These are phyloP conservation scores for Heliconius hewitsoni DNA, from an alignment of 1,140 invertebrate species.

Conservation along the genomic window DNA sequence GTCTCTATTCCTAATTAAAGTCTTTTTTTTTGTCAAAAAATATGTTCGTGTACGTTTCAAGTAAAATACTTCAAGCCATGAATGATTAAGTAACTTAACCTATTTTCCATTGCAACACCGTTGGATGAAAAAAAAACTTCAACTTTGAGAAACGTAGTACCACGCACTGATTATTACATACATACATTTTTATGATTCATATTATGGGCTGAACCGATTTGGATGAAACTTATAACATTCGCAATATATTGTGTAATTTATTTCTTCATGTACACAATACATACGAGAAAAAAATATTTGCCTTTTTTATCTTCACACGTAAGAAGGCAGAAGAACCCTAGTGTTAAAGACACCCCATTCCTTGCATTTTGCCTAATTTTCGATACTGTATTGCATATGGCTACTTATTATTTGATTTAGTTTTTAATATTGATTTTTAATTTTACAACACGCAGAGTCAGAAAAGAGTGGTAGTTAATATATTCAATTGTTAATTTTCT, in stretches of 20 bases:
- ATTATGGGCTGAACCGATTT: conserved; percentile 24
- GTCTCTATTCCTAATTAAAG: background rate
- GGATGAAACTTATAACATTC: conserved; percentile 11
- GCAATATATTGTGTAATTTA: background rate
- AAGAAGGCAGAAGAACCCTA: background rate
- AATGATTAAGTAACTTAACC: conserved; percentile 9
- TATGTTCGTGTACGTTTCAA: background rate
- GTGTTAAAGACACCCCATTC: no score
- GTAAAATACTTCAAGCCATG: conserved; percentile 4
- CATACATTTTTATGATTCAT: conserved; percentile 41
- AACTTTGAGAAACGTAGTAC: conserved; percentile 34
- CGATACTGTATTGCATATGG: no score
- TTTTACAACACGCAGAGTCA: no score
- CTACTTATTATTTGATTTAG: no score
- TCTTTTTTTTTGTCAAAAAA: background rate
- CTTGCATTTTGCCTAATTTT: no score
- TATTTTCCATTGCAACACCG: background rate
- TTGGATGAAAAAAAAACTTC: background rate
- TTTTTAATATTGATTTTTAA: no score
- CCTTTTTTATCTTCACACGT: background rate
- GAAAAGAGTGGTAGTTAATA: no score
- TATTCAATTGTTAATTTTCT: no score
- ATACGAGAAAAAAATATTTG: no score
- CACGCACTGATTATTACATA: conserved; percentile 48
- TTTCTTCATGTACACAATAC: background rate